Evolutionary conservation across 2,113 vertebrate species (phyloP).

Genomic region (Platycercus adscitus): DNA sequence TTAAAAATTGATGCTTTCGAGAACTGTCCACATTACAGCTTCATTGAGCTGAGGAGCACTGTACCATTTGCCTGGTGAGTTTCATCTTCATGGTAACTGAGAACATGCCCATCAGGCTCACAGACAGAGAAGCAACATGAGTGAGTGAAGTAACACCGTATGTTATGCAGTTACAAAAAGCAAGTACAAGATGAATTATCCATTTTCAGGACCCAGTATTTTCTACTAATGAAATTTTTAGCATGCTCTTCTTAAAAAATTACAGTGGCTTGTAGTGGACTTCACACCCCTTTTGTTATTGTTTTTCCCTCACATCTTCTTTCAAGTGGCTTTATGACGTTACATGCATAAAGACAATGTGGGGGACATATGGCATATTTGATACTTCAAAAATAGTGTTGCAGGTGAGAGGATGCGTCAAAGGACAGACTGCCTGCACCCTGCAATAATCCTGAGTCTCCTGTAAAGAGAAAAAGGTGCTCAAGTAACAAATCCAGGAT

Average conservation of each 20-base stretch:
- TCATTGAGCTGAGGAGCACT: not conserved
- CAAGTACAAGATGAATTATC: not conserved
- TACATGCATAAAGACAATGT: not conserved
- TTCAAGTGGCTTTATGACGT: not conserved
- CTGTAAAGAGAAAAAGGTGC: not conserved
- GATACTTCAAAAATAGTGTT: not conserved
- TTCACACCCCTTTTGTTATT: not conserved
- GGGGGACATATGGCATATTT: not conserved
- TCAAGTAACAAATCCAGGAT: not conserved
- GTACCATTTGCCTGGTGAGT: not conserved
- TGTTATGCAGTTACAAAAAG: not conserved
- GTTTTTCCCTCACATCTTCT: not conserved
- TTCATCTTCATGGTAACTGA: not conserved
- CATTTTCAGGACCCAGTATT: not conserved
- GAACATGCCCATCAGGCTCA: not conserved
- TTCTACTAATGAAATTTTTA: not conserved
- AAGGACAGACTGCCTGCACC: not conserved
- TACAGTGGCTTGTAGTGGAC: not conserved
- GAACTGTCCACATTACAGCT: not conserved
- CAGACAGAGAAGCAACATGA: not conserved
- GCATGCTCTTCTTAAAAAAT: not conserved
- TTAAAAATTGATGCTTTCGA: constrained; percentile 1
- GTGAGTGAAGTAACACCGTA: not conserved
- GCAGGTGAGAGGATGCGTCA: not conserved
- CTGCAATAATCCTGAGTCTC: not conserved